Percentiles rank a stretch among this genome's conserved stretches.
phyloP scores from a whole-genome alignment of 2,888 invertebrate species.

The Galeopsomyia nigrocyanea region DNA sequence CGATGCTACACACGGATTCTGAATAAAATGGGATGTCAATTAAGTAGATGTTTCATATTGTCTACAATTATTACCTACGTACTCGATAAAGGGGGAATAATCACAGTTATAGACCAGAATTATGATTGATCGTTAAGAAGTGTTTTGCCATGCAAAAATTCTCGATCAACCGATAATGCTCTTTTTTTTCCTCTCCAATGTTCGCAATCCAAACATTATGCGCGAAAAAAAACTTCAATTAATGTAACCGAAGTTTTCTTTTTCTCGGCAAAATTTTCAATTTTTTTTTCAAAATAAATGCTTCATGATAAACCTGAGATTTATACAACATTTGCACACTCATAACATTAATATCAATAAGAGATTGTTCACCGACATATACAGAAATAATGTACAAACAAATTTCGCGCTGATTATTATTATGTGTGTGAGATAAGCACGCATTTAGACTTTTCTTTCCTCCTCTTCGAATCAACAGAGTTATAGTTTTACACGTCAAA shows the following conservation, averaged over 20 bases:
- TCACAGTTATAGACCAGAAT: constrained; percentile 44
- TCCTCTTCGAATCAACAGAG: constrained; percentile 25
- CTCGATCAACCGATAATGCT: background rate
- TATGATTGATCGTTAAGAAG: constrained; percentile 29
- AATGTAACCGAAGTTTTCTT: constrained; percentile 23
- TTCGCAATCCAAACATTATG: constrained; percentile 9
- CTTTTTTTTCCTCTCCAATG: background rate
- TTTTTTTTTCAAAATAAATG: constrained; percentile 37
- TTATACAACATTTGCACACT: constrained; percentile 36
- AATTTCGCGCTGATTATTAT: constrained; percentile 45
- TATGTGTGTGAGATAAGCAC: constrained; percentile 23
- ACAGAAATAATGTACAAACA: constrained; percentile 52
- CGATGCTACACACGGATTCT: constrained; percentile 14
- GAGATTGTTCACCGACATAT: constrained; percentile 49
- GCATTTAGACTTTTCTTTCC: background rate
- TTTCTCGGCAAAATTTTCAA: constrained; percentile 27
- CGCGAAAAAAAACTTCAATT: constrained; percentile 18
- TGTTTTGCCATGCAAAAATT: background rate
- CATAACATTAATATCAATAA: constrained; percentile 50
- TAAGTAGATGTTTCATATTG: constrained; percentile 30
- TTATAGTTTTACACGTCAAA: constrained; percentile 23
- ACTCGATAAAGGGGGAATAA: constrained; percentile 29
- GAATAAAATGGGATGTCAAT: constrained; percentile 6
- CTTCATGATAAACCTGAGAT: constrained; percentile 42
- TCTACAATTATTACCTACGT: constrained; percentile 25